Evolutionary conservation across 2,888 invertebrate species (phyloP), one percentile per base, ranked within the genome.

Genomic region (Seira musarum): DNA sequence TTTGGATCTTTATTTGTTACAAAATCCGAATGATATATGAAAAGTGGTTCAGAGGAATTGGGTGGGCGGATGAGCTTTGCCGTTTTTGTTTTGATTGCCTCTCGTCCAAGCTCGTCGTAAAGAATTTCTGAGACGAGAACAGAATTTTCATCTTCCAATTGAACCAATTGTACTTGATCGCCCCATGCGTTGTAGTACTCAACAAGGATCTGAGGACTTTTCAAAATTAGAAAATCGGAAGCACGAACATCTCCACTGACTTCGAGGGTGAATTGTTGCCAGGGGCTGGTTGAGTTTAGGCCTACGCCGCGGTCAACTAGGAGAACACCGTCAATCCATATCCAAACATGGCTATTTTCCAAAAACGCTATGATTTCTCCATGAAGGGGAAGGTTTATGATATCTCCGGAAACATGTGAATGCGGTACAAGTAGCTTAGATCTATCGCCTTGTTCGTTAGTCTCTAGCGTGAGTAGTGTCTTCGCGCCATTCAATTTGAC

Each of bases 41-140:
- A n/a, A 8, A 80, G 40, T 1, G 69, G 30, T 3, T 21, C 24
- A n/a, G 30, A n/a, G 1, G 13, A 1, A 2, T n/a, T 22, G n/a
- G 1, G 17, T n/a, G 17, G 10, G 17, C 70, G 35, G n/a, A 10
- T n/a, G 0, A 81, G 1, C 22, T 69, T 35, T 19, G 57, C 21
- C 1, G 64, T 10, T 25, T 78, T 77, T 8, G 78, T 69, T 35
- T 24, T 64, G 0, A 81, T 63, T 2, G 74, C 78, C 0, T 65
- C 75, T 13, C 80, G 10, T 0, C 75, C 80, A 8, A 75, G 2
- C 8, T 61, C 40, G 46, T 82, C 79, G 24, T 82, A 79, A 8
- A 82, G 2, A 0, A 24, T 75, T 64, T 82, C 70, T 2, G 24
- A 13, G 3, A 79, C 65, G 0, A 75, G 35, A 10, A 22, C 71